Conservation (phyloP, 2,797 vertebrate genomes). For the Sardinella longiceps region DNA sequence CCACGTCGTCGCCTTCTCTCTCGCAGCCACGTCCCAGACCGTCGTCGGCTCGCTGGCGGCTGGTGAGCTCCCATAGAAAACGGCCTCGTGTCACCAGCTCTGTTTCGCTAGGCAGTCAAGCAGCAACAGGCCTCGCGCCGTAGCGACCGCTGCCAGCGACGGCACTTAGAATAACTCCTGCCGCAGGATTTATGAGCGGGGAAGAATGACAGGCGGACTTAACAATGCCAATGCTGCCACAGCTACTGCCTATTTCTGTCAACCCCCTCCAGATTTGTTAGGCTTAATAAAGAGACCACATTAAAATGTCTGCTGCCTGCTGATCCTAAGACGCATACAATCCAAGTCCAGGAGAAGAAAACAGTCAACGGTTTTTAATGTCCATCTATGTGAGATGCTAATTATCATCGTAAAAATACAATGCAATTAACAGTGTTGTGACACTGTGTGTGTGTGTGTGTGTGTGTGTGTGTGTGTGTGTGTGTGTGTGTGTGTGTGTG, state of each 20-base stretch:
- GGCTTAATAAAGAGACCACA: not conserved
- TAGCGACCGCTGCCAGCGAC: not conserved
- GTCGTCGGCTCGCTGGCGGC: not conserved
- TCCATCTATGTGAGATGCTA: not conserved
- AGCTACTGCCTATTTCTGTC: conserved; percentile 8
- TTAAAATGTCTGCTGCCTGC: not conserved
- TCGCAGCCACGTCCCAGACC: not conserved
- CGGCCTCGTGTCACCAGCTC: not conserved
- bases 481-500: not conserved
- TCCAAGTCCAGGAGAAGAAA: not conserved
- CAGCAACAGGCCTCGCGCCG: not conserved
- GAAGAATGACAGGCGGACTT: not conserved
- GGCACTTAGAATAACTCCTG: conserved; percentile 3
- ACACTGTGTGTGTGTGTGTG: not conserved
- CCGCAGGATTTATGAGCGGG: not conserved
- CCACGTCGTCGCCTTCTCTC: not conserved
- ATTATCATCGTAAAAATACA: not conserved
- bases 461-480: not conserved
- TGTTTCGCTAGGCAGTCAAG: not conserved
- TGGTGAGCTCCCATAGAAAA: not conserved
- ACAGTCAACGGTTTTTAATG: not conserved
- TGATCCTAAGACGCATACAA: not conserved
- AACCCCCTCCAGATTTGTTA: not conserved
- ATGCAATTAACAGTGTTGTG: not conserved
- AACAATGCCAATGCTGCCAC: not conserved